Base-by-base conservation (phyloP, 1,140 invertebrate species). In the Ostrea edulis region DNA sequence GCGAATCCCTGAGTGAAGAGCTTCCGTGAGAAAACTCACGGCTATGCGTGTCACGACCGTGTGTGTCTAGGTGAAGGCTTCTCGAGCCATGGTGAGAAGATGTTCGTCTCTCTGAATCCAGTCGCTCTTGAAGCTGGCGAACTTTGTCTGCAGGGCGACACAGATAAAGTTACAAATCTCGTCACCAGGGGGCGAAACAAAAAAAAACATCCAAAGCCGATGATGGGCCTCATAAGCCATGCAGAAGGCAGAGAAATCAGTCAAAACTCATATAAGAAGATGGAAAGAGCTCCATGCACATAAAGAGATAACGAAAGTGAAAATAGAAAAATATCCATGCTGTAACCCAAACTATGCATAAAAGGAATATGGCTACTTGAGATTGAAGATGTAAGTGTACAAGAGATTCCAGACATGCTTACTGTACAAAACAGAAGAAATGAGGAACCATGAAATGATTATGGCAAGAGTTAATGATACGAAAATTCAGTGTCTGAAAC, bases 121-220 rank as follows among this genome's bases (percentile, higher is more conserved):
- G 77, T 84, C 92, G 90, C 62, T 93, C 92, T 84, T 93, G 92
- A 22, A 93, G 90, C 82, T 90, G 88, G 71, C 90, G 91, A 62
- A 92, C 90, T 88, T 93, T 93, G 90, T 91, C 92, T 93, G 87
- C 62, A 90, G 71, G 44, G 71, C 55, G 87, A 89, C 87, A 77
- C 68, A 77, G 29, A 77, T 25, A 77, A 12, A 77, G 68, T 77
- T 77, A 53, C 44, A 58, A 9, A 35, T 35, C 44, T 22, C 44
- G 51, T 52, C 62, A 83, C 52, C 29, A 11, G 65, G 58, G 35
- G 55, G 53, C 52, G 52, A 14, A 58, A 35, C n/a, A 35, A 44
- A 68, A 52, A 71, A 68, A n/a, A 53, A 54, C 71, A 85, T 54
- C 65, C 55, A 65, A 53, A 53, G 77, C 71, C 35, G 82, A 62